Evolutionary conservation across 2,113 vertebrate species (phyloP), one percentile per base, ranked within the genome.

Genomic region (Hystrix cristata): DNA sequence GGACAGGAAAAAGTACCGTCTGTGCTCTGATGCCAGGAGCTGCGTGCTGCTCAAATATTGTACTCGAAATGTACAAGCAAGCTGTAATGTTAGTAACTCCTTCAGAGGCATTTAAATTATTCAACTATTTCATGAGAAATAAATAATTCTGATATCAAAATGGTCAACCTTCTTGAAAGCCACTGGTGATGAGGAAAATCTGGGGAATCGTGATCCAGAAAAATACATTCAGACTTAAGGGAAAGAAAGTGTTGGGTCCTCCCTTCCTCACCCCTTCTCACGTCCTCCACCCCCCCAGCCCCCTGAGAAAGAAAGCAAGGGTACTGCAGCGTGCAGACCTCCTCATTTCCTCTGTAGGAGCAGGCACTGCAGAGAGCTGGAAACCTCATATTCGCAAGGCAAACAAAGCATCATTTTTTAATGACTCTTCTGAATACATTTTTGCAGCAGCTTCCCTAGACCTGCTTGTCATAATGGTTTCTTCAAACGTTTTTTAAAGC

Each of bases 381-480:
- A 99, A 98, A 98, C 98, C 98, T 99, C 98, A 98, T 99, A 99
- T 99, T 99, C 99, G 98, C 99, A 99, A 99, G 99, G 99, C 99
- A 99, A 99, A 99, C 99, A 99, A 99, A 99, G 99, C 99, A 99
- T 99, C 99, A 99, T 99, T 99, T 99, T 99, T 99, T 98, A 99
- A 99, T 99, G 99, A 99, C 99, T 99, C 98, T 98, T 99, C 99
- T 98, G 99, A 99, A 99, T 99, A 99, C 98, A 99, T 99, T 98
- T 99, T 99, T 99, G 98, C 99, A 99, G 98, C 98, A 99, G 99
- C 98, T 98, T 99, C 98, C 98, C 99, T 98, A 98, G 98, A 99
- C 99, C 98, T 98, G 99, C 99, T 99, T 99, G 99, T 99, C 99
- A 99, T 99, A 99, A 98, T 99, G 99, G 99, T 99, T 99, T 98